phyloP scores from a whole-genome alignment of 2,797 vertebrate genomes.

The Hirundo rustica region DNA sequence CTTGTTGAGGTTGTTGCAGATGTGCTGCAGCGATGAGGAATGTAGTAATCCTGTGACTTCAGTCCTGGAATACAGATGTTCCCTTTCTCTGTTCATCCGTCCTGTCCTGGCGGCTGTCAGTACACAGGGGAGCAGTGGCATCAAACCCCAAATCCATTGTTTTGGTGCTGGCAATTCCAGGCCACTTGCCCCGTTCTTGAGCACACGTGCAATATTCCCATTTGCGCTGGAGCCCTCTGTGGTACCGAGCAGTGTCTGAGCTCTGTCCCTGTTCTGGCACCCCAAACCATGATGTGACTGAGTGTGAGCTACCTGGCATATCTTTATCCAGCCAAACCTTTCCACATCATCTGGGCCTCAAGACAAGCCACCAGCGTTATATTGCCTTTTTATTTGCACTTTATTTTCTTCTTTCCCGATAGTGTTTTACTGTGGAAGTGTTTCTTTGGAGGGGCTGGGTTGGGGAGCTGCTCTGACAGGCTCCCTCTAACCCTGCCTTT shows the following conservation, averaged over 20 bases:
- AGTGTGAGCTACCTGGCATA: neutral
- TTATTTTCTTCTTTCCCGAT: slow-evolving; percentile 69
- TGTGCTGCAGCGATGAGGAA: slow-evolving; percentile 24
- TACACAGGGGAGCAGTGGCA: neutral
- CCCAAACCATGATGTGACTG: neutral
- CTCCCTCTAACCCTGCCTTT: neutral
- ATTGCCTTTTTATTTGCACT: slow-evolving; percentile 80
- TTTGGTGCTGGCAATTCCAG: slow-evolving; percentile 31
- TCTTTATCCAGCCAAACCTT: slow-evolving; percentile 28
- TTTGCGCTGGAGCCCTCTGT: neutral
- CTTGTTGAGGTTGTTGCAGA: neutral
- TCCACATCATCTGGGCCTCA: neutral
- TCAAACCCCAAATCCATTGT: neutral
- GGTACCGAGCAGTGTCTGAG: neutral
- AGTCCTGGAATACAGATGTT: neutral
- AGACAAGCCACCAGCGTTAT: slow-evolving; percentile 58
- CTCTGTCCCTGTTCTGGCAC: neutral
- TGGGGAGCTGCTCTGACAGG: neutral
- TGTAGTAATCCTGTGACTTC: neutral
- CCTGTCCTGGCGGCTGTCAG: neutral
- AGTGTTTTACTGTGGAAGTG: slow-evolving; percentile 37
- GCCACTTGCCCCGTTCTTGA: neutral
- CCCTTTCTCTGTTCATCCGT: slow-evolving; percentile 16
- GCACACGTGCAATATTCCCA: slow-evolving; percentile 24
- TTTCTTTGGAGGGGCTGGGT: neutral